Evolutionary conservation across 2,797 vertebrate genomes (phyloP).

Genomic region (Xerus rutilus): DNA sequence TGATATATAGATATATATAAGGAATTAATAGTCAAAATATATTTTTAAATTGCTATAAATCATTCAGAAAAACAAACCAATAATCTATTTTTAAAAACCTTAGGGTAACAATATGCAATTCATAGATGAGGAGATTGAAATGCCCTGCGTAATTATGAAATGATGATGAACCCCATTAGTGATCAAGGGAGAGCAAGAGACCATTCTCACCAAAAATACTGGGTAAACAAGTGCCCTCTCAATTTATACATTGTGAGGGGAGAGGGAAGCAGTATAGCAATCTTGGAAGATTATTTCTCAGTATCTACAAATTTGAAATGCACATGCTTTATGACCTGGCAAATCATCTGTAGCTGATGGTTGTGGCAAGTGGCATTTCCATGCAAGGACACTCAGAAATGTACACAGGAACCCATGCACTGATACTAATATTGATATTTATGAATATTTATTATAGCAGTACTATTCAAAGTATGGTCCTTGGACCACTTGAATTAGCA

Average conservation of each 20-base stretch:
- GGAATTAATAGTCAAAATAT: not conserved
- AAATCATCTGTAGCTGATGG: not conserved
- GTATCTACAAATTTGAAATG: not conserved
- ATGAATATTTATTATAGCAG: not conserved
- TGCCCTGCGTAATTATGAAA: not conserved
- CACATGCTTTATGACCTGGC: not conserved
- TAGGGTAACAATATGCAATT: not conserved
- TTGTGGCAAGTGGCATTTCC: not conserved
- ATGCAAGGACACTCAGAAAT: not conserved
- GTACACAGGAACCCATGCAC: accelerated
- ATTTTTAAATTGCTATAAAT: slow-evolving; percentile 17
- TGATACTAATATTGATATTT: not conserved
- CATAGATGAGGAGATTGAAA: not conserved
- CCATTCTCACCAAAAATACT: not conserved
- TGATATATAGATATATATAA: not conserved
- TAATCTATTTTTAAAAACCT: not conserved
- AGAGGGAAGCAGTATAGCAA: not conserved
- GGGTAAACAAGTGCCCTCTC: not conserved
- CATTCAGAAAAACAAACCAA: slow-evolving; percentile 35
- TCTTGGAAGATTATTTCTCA: not conserved
- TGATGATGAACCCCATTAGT: not conserved
- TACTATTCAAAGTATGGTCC: not conserved
- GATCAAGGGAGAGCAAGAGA: not conserved
- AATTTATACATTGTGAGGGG: not conserved
- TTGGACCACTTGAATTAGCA: not conserved